Conservation (phyloP, 2,113 vertebrate species). For the Saimiri boliviensis region DNA sequence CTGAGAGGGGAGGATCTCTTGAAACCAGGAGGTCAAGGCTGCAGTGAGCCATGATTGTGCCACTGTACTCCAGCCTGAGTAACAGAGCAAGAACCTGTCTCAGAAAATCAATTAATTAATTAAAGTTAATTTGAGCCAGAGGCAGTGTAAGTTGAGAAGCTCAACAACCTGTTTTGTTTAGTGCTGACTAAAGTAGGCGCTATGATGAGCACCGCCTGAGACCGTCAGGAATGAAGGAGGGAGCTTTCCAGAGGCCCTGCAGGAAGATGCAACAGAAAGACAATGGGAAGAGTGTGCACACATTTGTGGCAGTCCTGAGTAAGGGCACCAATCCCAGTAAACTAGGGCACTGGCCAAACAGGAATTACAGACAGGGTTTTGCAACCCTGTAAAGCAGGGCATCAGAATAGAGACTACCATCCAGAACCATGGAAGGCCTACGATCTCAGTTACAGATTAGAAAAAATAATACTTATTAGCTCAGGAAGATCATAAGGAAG, state of each 20-base stretch:
- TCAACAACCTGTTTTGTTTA: not conserved
- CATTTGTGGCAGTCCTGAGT: not conserved
- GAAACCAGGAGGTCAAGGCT: no score
- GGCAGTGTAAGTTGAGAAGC: not conserved
- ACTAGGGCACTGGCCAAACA: fast-evolving
- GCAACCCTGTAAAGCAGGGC: not conserved
- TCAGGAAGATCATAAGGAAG: no score
- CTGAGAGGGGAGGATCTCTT: no score
- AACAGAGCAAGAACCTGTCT: no score
- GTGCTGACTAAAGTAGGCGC: not conserved
- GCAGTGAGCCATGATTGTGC: no score
- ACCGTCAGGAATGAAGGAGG: not conserved
- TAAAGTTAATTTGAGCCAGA: no score
- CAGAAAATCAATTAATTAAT: no score
- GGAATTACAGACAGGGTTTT: not conserved
- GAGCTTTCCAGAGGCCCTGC: not conserved
- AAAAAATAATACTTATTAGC: not conserved
- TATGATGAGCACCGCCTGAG: not conserved
- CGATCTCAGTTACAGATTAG: not conserved
- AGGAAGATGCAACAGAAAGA: no score
- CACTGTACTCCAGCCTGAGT: no score
- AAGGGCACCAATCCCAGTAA: not conserved
- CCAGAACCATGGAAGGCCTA: not conserved
- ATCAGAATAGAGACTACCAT: not conserved
- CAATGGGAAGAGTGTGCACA: no score